Percentiles rank a stretch among this genome's conserved stretches.
These are phyloP conservation scores for Apotomis capreana DNA, from an alignment of 2,888 invertebrate genomes.

Conservation along the genomic window DNA sequence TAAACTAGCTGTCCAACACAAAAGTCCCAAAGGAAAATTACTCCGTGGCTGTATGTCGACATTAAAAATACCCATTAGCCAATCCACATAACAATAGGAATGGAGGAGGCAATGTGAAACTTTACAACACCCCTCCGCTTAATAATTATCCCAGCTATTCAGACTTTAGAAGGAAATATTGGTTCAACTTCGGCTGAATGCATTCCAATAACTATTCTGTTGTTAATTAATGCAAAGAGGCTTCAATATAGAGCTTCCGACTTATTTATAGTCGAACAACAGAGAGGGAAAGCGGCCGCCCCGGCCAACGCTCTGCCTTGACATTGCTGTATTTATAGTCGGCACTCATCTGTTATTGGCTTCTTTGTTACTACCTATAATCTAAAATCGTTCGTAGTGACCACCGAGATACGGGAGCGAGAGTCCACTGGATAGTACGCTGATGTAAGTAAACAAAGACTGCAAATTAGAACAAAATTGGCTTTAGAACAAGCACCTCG, in stretches of 20 bases:
- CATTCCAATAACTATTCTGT: constrained; percentile 21
- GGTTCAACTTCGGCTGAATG: constrained; percentile 16
- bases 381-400: constrained; percentile 42
- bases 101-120: not conserved
- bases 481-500: no score
- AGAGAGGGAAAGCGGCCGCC: constrained; percentile 66
- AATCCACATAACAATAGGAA: constrained; percentile 1
- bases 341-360: constrained; percentile 62
- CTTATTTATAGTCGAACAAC: constrained; percentile 54
- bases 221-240: constrained; percentile 41
- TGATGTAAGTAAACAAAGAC: not conserved
- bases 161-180: constrained; percentile 1
- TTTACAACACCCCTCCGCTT: constrained; percentile 4
- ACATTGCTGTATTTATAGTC: constrained; percentile 77
- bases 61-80: not conserved
- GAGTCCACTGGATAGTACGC: not conserved
- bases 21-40: no score
- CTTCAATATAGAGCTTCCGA: constrained; percentile 47
- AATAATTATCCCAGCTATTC: constrained; percentile 23
- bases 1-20: no score
- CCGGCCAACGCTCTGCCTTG: constrained; percentile 72
- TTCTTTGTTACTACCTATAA: constrained; percentile 57
- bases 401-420: not conserved
- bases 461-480: not conserved
- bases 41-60: no score